Conservation (phyloP, 2,888 invertebrate genomes). For the Coenonympha arcania region DNA sequence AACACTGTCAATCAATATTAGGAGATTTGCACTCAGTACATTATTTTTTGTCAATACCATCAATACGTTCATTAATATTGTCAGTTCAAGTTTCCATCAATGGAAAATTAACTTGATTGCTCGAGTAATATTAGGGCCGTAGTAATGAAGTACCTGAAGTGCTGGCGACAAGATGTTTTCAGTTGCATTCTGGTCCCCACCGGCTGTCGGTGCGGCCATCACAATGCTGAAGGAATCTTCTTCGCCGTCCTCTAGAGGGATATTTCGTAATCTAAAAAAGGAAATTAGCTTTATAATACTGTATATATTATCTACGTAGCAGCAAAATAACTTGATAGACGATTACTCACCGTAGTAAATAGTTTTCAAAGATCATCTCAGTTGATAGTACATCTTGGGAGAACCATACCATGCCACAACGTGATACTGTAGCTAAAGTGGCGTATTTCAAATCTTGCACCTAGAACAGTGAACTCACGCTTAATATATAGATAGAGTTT, state of each 20-base stretch:
- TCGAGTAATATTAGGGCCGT: no score
- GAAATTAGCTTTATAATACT: no score
- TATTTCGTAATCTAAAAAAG: conserved; percentile 79
- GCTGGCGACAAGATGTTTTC: conserved; percentile 89
- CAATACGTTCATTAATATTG: no score
- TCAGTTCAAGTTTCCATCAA: no score
- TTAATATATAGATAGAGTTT: no score
- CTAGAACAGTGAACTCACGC: conserved; percentile 38
- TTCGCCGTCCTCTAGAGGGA: conserved; percentile 91
- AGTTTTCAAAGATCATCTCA: conserved; percentile 99
- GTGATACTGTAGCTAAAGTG: conserved; percentile 98
- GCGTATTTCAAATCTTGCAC: conserved; percentile 97
- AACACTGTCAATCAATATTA: no score
- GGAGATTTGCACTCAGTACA: no score
- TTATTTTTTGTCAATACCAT: no score
- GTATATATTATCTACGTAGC: not conserved
- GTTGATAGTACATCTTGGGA: conserved; percentile 98
- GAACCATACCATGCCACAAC: conserved; percentile 99
- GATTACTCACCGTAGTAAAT: conserved; percentile 75
- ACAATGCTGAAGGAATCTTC: conserved; percentile 79
- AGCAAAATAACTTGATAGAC: not conserved
- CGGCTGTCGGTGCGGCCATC: conserved; percentile 73
- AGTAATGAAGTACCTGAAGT: conserved; percentile 72
- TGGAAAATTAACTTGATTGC: no score
- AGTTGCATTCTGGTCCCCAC: conserved; percentile 76